Evolutionary conservation across 2,797 vertebrate genomes (phyloP), one percentile per base, ranked within the genome.

Genomic region (Arrhamphus sclerolepis): DNA sequence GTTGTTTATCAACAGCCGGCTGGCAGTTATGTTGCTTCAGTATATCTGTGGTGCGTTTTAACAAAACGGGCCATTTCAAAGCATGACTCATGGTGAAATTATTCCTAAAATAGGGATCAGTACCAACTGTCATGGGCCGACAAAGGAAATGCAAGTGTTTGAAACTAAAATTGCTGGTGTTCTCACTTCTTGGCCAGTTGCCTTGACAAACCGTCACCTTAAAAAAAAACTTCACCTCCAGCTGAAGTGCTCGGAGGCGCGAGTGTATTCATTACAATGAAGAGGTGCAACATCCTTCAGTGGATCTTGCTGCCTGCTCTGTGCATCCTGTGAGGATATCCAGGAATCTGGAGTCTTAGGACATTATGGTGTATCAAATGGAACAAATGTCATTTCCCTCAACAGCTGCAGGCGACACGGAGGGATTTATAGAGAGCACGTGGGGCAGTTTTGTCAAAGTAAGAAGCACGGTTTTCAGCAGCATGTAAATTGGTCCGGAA

Each of bases 311-410:
- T 39, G 63, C 51, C 44, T 68, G 59, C 63, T 62, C 66, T 39
- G 54, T 62, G 60, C 73, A 86, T 89, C 86, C 88, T 84, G 79
- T 78, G 81, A 83, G 83, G 80, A 86, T 78, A 85, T 85, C 71
- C 80, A 86, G 80, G 70, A 83, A 81, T 81, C 66, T 69, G 66
- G 48, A 75, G 65, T 44, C 52, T 71, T 64, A 39, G 5, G 24
- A 74, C 74, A 78, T 70, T 65, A 72, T 52, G 57, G 62, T 78
- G 39, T 49, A 82, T 82, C 58, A 49, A 69, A 72, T 66, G 42
- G 40, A 51, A 63, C 11, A 0, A 56, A 62, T 68, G 65, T 66
- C 19, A 77, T 73, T 76, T 75, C 77, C 73, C 65, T 77, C 34
- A 68, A 53, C 65, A 72, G 76, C 76, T 73, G 58, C 63, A 54